Evolutionary conservation across 2,797 vertebrate genomes (phyloP), one percentile per base, ranked within the genome.

Genomic region (Cyprinodon diabolis): DNA sequence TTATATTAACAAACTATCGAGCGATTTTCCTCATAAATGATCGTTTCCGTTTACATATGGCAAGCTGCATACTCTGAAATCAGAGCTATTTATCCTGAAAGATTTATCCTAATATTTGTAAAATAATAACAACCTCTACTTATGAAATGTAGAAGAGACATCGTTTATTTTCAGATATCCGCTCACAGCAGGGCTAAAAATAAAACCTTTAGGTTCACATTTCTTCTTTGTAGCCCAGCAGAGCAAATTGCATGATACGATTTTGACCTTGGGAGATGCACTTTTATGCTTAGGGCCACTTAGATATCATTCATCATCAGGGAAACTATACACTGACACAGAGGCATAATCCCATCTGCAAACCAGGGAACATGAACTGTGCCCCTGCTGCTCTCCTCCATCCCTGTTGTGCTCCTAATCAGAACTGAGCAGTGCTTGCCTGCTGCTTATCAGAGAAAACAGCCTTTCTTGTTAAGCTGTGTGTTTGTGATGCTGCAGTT

Each of bases 261-360:
- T 83, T 85, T 74, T 92, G 91, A 93, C 92, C 91, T 94, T 94
- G 92, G 89, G 83, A 84, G 84, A 87, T 75, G 71, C 78, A 84
- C 76, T 87, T 89, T 87, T 78, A 83, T 74, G 84, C 87, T 86
- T 68, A 77, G 80, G 80, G 87, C 84, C 77, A 86, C 77, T 81
- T 80, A 37, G 60, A 87, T 85, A 89, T 80, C 82, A 74, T 79
- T 81, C 68, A 85, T 72, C 77, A 79, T 73, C 73, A 77, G 80
- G 74, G 71, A 48, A 78, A 72, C 40, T 70, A 67, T 37, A 56
- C 75, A 69, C 78, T 43, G 69, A 63, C 71, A 79, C 12, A 72
- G 58, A 81, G 23, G 75, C 57, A 71, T 66, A 37, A 74, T 48
- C 62, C 58, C 71, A 68, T 75, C 66, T 56, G 67, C 66, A 75